A percentile compares a stretch with the other conserved stretches of the same genome.
Evolutionary conservation across 2,888 invertebrate species (phyloP).

Genomic region (Drosophila cyrtoloma): DNA sequence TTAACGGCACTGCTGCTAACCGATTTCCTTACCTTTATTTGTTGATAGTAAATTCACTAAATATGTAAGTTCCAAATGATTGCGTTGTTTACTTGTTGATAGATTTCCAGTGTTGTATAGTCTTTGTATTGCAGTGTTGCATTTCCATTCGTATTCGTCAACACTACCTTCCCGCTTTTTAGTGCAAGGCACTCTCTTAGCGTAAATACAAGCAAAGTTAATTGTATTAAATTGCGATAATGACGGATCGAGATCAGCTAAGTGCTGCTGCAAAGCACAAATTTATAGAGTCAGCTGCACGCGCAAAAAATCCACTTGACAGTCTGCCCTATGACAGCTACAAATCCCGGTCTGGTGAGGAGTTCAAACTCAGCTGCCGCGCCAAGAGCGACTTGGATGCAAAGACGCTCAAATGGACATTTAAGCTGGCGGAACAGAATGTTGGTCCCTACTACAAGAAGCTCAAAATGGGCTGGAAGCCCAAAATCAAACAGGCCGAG

Average conservation of each 20-base stretch:
- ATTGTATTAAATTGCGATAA: constrained; percentile 31
- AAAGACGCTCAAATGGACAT: constrained; percentile 84
- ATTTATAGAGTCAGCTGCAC: constrained; percentile 82
- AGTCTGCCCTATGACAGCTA: constrained; percentile 71
- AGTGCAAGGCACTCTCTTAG: constrained; percentile 7
- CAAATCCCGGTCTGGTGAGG: constrained; percentile 56
- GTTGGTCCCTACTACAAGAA: constrained; percentile 83
- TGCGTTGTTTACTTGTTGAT: constrained; percentile 50
- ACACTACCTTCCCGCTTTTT: constrained; percentile 53
- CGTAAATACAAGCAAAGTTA: neutral
- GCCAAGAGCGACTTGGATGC: constrained; percentile 82
- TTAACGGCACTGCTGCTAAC: neutral
- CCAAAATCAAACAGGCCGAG: constrained; percentile 88
- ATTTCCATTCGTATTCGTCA: neutral
- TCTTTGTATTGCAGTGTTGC: constrained; percentile 25
- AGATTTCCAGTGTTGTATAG: constrained; percentile 30
- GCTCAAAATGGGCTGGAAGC: constrained; percentile 88
- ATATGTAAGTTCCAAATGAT: neutral
- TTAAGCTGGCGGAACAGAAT: constrained; percentile 84
- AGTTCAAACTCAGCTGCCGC: constrained; percentile 79
- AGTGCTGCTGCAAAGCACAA: constrained; percentile 81
- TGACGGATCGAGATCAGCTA: constrained; percentile 73
- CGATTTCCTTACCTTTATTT: neutral
- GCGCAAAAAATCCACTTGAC: constrained; percentile 83
- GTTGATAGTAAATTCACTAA: neutral